Evolutionary conservation across 2,113 vertebrate species (phyloP), one percentile per base, ranked within the genome.

Genomic region (Hylia prasina): DNA sequence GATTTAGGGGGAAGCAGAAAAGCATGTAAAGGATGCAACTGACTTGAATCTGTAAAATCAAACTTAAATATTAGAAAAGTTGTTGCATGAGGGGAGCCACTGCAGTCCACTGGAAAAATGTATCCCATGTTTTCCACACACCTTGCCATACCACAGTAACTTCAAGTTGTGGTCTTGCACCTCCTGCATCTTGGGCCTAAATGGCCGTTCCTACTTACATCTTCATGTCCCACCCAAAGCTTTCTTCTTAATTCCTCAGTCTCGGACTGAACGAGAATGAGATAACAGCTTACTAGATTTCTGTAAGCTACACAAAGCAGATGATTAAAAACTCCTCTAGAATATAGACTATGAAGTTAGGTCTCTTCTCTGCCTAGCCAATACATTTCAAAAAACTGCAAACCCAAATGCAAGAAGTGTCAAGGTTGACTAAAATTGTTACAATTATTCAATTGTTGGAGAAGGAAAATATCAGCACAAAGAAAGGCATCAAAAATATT

Each of bases 131-230:
- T 83, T 44, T 50, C n/a, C 50, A 66, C 23, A 64, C 8, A 53
- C 7, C 16, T 33, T 28, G 76, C 5, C 24, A n/a, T 13, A 72
- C 4, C 31, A 60, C n/a, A 61, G 30, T 27, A 77, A 53, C 15
- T 84, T 37, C 21, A 51, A 48, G 33, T 12, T 0, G 0, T 3
- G 18, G 5, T 71, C 71, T 64, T 72, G 20, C 1, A 56, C 2
- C 27, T 89, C 42, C 30, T 64, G 63, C 39, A 77, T 5, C 40
- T 31, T 11, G 19, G 17, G 23, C 40, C 18, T 45, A 61, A 57
- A 79, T 66, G 31, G n/a, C 16, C 7, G 64, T 44, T 82, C 21
- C 56, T 61, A 50, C 7, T 54, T 45, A 37, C 10, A 45, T 14
- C 9, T 80, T 54, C 53, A 42, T 15, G 82, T 20, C 15, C 30